These are phyloP conservation scores for Glandiceps talaboti DNA, from an alignment of 53 echinoderm and acorn worm genomes.

Conservation along the genomic window DNA sequence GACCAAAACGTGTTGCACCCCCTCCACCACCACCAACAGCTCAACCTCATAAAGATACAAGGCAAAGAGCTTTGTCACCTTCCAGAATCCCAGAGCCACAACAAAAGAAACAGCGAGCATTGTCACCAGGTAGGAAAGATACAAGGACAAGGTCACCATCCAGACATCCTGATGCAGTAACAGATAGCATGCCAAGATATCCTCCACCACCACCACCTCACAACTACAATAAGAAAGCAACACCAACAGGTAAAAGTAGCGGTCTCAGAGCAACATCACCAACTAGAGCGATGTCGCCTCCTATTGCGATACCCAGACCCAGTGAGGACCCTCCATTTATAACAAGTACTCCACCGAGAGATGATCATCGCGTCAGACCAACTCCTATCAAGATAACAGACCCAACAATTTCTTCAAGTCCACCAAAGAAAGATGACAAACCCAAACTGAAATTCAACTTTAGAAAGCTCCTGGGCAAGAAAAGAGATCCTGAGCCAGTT, in stretches of 20 bases:
- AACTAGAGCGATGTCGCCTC: not conserved
- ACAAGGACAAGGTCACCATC: not conserved
- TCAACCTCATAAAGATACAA: not conserved
- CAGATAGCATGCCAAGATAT: constrained; percentile 13
- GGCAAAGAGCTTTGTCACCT: not conserved
- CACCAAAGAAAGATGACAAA: not conserved
- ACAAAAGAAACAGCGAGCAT: not conserved
- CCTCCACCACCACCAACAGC: constrained; percentile 30
- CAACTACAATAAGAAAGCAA: constrained; percentile 1
- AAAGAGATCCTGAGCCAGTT: not conserved
- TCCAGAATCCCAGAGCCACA: not conserved
- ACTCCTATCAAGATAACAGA: not conserved
- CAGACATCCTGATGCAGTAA: not conserved
- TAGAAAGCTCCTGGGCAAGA: not conserved
- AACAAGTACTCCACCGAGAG: not conserved
- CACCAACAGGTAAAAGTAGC: not conserved
- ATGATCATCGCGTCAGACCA: not conserved
- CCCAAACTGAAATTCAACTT: not conserved
- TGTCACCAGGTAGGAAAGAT: not conserved
- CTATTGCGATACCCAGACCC: not conserved
- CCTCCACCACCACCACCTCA: constrained; percentile 26
- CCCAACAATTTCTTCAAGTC: not conserved
- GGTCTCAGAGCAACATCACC: not conserved
- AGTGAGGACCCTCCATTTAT: not conserved
- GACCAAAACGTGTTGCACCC: constrained; percentile 55